Evolutionary conservation across 2,113 vertebrate genomes (phyloP).

Genomic region (Labeo catla): DNA sequence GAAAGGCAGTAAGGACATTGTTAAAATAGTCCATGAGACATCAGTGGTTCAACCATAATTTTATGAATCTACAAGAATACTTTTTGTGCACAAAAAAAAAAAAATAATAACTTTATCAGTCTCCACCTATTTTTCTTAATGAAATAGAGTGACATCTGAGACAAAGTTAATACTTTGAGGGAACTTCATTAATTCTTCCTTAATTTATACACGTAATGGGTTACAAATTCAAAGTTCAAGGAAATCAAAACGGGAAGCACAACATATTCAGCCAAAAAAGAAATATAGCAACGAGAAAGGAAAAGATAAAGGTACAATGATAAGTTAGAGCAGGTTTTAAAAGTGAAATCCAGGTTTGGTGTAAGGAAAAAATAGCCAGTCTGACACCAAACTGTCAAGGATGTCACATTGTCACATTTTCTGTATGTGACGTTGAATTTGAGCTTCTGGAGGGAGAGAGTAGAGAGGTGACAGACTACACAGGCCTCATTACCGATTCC

Average conservation of each 20-base stretch:
- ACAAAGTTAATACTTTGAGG: too few relatives aligned
- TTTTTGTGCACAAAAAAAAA: too few relatives aligned
- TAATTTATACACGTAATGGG: not conserved
- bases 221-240: not conserved
- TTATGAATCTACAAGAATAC: too few relatives aligned
- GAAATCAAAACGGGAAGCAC: not conserved
- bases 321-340: conserved; percentile 8
- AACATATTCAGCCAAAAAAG: not conserved
- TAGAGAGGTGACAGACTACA: conserved; percentile 57
- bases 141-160: not conserved
- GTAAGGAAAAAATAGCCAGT: conserved; percentile 35
- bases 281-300: not conserved
- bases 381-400: conserved; percentile 84
- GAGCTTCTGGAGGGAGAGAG: conserved; percentile 46
- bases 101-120: too few relatives aligned
- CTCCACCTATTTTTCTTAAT: not conserved
- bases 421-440: conserved; percentile 41
- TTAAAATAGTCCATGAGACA: too few relatives aligned
- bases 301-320: not conserved
- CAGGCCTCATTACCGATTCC: conserved; percentile 56
- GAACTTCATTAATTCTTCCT: not conserved
- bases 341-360: conserved; percentile 36
- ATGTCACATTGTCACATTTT: conserved; percentile 76
- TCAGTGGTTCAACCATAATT: too few relatives aligned
- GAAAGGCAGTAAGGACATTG: too few relatives aligned